Percentiles rank a stretch among this genome's conserved stretches.
These are phyloP conservation scores for Acarapis woodi DNA, from an alignment of 1,140 invertebrate species.

Conservation along the genomic window DNA sequence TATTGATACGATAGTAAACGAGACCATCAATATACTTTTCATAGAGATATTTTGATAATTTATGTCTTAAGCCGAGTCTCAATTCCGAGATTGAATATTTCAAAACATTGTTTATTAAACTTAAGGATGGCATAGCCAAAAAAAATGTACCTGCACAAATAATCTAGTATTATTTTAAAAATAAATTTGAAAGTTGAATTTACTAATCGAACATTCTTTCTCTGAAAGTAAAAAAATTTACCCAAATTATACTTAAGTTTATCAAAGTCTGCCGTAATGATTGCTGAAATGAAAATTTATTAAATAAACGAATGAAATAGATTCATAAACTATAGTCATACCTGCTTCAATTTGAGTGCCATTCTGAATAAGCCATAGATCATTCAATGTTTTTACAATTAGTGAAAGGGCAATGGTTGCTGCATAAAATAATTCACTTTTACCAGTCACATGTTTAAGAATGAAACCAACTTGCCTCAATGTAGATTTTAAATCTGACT, in stretches of 20 bases:
- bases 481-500: not conserved
- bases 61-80: slow-evolving; percentile 60
- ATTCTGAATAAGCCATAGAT: slow-evolving; percentile 87
- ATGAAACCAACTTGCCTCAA: not conserved
- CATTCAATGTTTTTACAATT: slow-evolving; percentile 60
- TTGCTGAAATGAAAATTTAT: too few relatives aligned
- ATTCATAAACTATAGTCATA: too few relatives aligned
- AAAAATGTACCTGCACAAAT: slow-evolving; percentile 16
- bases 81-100: slow-evolving; percentile 38
- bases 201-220: not conserved
- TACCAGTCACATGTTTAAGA: slow-evolving; percentile 1
- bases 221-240: slow-evolving; percentile 18
- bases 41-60: slow-evolving; percentile 56
- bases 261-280: slow-evolving; percentile 44
- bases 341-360: slow-evolving; percentile 73
- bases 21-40: slow-evolving; percentile 71
- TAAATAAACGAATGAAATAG: too few relatives aligned
- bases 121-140: slow-evolving; percentile 16
- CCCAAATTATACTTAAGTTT: slow-evolving; percentile 42
- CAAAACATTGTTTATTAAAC: slow-evolving; percentile 12
- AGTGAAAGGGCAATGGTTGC: slow-evolving; percentile 36
- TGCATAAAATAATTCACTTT: slow-evolving; percentile 4
- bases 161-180: slow-evolving; percentile 11
- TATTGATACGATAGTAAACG: slow-evolving; percentile 89
- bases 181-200: not conserved